Percentiles rank a stretch among this genome's conserved stretches.
phyloP scores from a whole-genome alignment of 2,888 invertebrate genomes.

The Strigamia maritima region DNA sequence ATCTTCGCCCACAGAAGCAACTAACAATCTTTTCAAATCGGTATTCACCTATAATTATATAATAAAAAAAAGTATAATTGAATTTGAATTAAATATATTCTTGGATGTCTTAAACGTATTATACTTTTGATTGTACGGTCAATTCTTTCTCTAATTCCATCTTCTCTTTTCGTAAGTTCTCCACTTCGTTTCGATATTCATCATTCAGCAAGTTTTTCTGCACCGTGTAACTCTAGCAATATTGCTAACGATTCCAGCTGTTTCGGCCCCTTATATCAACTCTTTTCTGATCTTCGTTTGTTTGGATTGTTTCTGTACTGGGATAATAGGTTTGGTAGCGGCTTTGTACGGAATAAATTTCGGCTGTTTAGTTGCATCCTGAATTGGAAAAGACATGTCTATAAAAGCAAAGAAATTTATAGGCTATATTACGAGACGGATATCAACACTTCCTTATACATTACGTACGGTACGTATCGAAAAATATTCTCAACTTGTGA shows the following conservation, averaged over 20 bases:
- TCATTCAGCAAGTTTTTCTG: neutral
- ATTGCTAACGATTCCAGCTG: neutral
- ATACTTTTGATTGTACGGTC: conserved; percentile 78
- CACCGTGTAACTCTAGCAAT: neutral
- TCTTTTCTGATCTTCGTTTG: neutral
- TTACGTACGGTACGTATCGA: no score
- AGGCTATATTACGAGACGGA: no score
- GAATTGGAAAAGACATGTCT: neutral
- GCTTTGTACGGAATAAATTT: conserved; percentile 84
- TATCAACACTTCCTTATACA: no score
- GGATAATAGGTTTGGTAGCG: conserved; percentile 72
- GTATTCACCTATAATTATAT: conserved; percentile 73
- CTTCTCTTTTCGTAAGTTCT: conserved; percentile 65
- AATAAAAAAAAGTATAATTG: conserved; percentile 38
- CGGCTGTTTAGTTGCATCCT: conserved; percentile 59
- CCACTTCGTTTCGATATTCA: conserved; percentile 61
- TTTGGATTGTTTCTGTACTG: neutral
- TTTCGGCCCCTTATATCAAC: neutral
- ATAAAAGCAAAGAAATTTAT: no score
- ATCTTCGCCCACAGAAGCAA: conserved; percentile 94
- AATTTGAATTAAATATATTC: conserved; percentile 6
- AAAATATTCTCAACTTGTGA: no score
- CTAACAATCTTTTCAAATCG: conserved; percentile 85
- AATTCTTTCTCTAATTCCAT: conserved; percentile 71
- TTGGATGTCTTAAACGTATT: no score